phyloP scores from a whole-genome alignment of 2,113 vertebrate genomes.

The Martes martes region DNA sequence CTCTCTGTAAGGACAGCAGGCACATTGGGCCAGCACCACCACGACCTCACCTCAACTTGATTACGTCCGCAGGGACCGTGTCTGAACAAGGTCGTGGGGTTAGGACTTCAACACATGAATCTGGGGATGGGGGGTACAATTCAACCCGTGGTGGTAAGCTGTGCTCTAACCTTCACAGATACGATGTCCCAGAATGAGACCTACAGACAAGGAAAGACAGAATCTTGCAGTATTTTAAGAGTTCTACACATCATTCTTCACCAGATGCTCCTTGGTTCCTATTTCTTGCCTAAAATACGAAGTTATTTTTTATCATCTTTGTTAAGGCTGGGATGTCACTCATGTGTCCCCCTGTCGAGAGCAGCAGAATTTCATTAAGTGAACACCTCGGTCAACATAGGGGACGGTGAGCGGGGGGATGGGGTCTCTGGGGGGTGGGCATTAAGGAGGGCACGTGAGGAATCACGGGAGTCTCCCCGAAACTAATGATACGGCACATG shows the following conservation, averaged over 20 bases:
- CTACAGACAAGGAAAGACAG: neutral
- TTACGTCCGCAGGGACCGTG: neutral
- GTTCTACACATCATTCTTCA: neutral
- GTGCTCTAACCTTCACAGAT: neutral
- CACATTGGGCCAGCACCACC: fast-evolving
- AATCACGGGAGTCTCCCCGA: neutral
- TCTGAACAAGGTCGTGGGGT: neutral
- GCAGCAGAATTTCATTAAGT: neutral
- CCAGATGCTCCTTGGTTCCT: neutral
- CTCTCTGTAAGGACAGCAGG: neutral
- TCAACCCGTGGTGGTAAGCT: neutral
- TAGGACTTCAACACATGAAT: too few species aligned
- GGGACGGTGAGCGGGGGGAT: neutral
- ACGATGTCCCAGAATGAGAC: fast-evolving
- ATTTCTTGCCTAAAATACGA: neutral
- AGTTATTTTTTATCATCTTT: neutral
- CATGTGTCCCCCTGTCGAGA: neutral
- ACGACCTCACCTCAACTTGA: neutral
- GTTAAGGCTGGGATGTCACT: neutral
- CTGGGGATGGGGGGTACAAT: fast-evolving
- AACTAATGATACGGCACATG: neutral
- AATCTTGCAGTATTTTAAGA: fast-evolving
- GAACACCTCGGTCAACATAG: neutral
- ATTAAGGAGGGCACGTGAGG: neutral
- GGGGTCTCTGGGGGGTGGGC: neutral